Percentiles rank a stretch among this genome's conserved stretches.
phyloP scores from a whole-genome alignment of 1,140 invertebrate species.

The Acromyrmex charruanus region DNA sequence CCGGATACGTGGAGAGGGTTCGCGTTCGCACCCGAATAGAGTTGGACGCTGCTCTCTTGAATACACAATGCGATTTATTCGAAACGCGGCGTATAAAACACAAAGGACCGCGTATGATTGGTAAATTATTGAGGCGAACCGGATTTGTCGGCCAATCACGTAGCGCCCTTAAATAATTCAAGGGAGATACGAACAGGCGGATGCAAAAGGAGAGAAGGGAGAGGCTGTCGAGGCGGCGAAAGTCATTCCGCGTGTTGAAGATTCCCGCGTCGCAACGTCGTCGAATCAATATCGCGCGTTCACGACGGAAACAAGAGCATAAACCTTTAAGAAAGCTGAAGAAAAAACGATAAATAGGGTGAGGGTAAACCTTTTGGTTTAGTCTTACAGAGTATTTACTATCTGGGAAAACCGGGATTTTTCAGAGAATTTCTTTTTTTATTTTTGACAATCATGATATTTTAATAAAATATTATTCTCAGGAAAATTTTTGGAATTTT shows the following conservation, averaged over 20 bases:
- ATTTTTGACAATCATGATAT: no score
- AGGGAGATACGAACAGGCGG: constrained; percentile 70
- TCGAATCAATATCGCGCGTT: constrained; percentile 58
- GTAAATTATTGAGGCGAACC: constrained; percentile 86
- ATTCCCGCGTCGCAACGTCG: constrained; percentile 40
- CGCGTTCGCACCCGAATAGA: constrained; percentile 78
- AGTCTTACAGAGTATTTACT: no score
- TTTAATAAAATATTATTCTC: no score
- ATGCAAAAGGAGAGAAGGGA: constrained; percentile 59
- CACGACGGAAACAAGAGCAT: background rate
- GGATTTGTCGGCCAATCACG: constrained; percentile 86
- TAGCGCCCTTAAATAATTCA: constrained; percentile 85
- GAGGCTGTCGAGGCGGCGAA: constrained; percentile 30
- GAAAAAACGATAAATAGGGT: background rate
- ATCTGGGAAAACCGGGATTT: no score
- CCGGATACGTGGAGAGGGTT: constrained; percentile 58
- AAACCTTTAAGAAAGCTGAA: constrained; percentile 6
- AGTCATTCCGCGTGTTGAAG: constrained; percentile 52
- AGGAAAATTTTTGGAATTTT: no score
- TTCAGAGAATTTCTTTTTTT: no score
- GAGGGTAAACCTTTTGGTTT: background rate
- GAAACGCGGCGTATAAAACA: constrained; percentile 81
- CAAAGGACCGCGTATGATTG: constrained; percentile 86
- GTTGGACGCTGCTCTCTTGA: constrained; percentile 84
- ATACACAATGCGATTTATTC: constrained; percentile 86